Evolutionary conservation across 1,140 invertebrate genomes (phyloP), one percentile per base, ranked within the genome.

Genomic region (Drosophila eugracilis): DNA sequence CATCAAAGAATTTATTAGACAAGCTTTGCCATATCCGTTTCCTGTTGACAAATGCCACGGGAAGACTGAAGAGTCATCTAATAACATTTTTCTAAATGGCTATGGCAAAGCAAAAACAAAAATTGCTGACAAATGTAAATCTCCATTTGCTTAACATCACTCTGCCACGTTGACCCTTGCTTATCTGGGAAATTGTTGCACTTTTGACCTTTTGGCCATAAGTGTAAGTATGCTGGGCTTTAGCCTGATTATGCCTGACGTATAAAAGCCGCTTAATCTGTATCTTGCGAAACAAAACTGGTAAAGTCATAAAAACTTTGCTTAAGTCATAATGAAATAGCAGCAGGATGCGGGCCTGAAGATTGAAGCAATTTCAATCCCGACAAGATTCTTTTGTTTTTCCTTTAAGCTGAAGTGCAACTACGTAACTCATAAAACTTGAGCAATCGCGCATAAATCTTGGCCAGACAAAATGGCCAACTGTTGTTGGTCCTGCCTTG

Each of bases 1-100:
- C 65, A 69, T 69, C 65, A 69, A 69, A 67, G 65, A 69, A 69
- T 67, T 69, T 69, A 69, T 69, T 69, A 65, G 65, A 69, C 62
- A 67, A 69, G 62, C 65, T 69, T 21, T 44, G 62, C 62, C 65
- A 53, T 69, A 69, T 67, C 65, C 65, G 65, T 53, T 67, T 69
- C 62, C 65, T 69, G 65, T 53, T 66, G 63, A 37, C 63, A 67
- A 67, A 52, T 67, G 47, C 26, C 63, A 42, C 60, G 47, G 60
- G 44, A 67, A n/a, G n/a, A 26, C 45, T 5, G 28, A 17, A 42
- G 17, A 69, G 45, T 69, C 60, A 53, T 53, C 65, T 67, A 34
- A 49, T 50, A 67, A 26, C 28, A 67, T 69, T 67, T 66, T 34
- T 12, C 22, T 17, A 14, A 65, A 37, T 14, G 26, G 41, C 19